Base-by-base conservation (phyloP, 2,888 invertebrate genomes). In the Rhamphomyia laevipes region DNA sequence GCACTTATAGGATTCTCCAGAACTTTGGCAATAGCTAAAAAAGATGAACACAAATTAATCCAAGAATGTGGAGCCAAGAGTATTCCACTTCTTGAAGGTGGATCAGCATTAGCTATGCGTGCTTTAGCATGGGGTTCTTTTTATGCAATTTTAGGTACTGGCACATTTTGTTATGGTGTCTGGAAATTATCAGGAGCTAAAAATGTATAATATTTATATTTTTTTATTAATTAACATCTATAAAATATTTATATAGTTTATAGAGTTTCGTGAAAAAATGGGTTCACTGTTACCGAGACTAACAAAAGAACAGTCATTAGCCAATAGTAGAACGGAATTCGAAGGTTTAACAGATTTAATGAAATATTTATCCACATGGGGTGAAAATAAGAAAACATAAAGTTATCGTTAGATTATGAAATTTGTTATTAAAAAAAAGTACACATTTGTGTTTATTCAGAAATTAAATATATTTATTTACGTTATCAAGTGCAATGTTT, bases 131-230 rank as follows among this genome's bases (percentile, higher is more conserved):
- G 88, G 85, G 94, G 92, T 3, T 85, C 89, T 0, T 56, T 92
- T 1, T 92, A 87, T 70, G 90, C 94, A 0, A 72, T 91, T n/a
- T 73, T 84, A 33, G 93, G 93, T 1, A 88, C 91, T 48, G 80
- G 88, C 10, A 67, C 84, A 45, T 67, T 94, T 47, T 88, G 85
- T 64, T 90, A 82, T 68, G 80, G 82, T 12, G 77, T 91, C 51
- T 94, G 91, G 88, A 93, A 92, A 70, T 62, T 91, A 13, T 83
- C 91, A 38, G 93, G 92, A 48, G 92, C 90, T 21, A 78, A 78
- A 61, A 80, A 85, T 76, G 89, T 90, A 74, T 77, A 27, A 7
- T 27, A 27, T 7, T n/a, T n/a, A n/a, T 17, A 46, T 43, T 43
- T 10, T 41, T 46, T 41, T 2, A 43, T 10, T 27, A 23, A 43